Conservation (phyloP, 64 coral and sea anemone genomes). For the Dendrophyllia cribrosa region DNA sequence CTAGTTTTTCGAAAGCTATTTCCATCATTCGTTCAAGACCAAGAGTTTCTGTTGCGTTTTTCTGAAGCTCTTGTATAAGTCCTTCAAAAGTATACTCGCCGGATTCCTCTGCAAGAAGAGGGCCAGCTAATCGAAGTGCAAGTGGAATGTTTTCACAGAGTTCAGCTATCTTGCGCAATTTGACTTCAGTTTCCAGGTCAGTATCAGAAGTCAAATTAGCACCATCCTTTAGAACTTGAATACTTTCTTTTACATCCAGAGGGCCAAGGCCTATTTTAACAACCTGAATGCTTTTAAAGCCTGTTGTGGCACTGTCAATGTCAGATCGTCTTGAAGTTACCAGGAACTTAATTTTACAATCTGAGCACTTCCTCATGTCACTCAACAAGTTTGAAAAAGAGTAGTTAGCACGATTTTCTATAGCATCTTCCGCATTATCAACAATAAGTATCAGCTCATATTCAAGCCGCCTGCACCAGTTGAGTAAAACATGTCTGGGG, state of each 20-base stretch:
- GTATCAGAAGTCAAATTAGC: neutral
- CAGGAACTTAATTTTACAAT: conserved; percentile 39
- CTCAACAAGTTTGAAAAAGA: conserved; percentile 33
- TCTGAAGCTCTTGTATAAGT: conserved; percentile 9
- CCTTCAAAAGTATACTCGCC: conserved; percentile 23
- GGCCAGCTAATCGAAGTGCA: conserved; percentile 37
- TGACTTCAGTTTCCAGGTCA: neutral
- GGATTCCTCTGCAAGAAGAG: conserved; percentile 45
- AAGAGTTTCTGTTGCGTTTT: conserved; percentile 24
- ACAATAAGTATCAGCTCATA: conserved; percentile 35
- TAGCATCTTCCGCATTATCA: conserved; percentile 68
- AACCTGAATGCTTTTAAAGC: neutral
- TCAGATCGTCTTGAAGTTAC: conserved; percentile 52
- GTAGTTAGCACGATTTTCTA: conserved; percentile 15
- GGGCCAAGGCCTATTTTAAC: neutral
- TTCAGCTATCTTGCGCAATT: conserved; percentile 1
- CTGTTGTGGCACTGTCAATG: neutral
- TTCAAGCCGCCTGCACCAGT: conserved; percentile 49
- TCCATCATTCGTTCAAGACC: conserved; percentile 6
- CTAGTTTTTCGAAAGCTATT: conserved; percentile 61
- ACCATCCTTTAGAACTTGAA: conserved; percentile 9
- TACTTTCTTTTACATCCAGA: conserved; percentile 27
- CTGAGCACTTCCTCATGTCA: conserved; percentile 35
- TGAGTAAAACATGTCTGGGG: conserved; percentile 30
- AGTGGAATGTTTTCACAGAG: conserved; percentile 54